phyloP scores from a whole-genome alignment of 2,888 invertebrate genomes.

The Argyresthia albistria region DNA sequence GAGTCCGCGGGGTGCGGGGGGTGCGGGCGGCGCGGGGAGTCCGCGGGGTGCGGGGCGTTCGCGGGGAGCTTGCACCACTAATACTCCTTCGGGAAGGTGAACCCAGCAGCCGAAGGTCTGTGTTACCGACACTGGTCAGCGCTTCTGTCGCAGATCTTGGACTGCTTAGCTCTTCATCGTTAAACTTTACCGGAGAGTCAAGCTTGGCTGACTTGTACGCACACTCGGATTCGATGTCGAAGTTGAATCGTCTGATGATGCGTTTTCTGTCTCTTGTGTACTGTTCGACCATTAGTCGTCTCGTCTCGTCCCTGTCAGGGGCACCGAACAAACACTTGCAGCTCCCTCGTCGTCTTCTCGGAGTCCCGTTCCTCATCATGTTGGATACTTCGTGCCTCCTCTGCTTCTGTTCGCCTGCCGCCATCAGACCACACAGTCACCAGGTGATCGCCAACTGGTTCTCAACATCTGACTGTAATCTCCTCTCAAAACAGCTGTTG shows the following conservation, averaged over 20 bases:
- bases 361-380: conserved; percentile 41
- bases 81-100: conserved; percentile 49
- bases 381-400: conserved; percentile 50
- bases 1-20: conserved; percentile 57
- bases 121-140: conserved; percentile 52
- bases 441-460: conserved; percentile 64
- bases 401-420: conserved; percentile 62
- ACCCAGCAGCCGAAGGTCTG: conserved; percentile 48
- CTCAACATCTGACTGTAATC: conserved; percentile 66
- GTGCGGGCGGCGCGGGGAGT: conserved; percentile 51
- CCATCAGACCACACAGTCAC: conserved; percentile 29
- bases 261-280: conserved; percentile 69
- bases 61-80: conserved; percentile 26
- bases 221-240: conserved; percentile 67
- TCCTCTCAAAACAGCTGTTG: conserved; percentile 69
- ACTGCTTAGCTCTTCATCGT: conserved; percentile 44
- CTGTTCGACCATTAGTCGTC: conserved; percentile 71
- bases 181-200: conserved; percentile 59
- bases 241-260: conserved; percentile 73
- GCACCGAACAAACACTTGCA: conserved; percentile 75
- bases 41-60: conserved; percentile 44
- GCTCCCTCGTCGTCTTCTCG: conserved; percentile 54
- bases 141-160: conserved; percentile 52
- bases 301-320: conserved; percentile 72
- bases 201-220: conserved; percentile 45